Evolutionary conservation across 2,888 invertebrate genomes (phyloP).

Genomic region (Andrena minutula): DNA sequence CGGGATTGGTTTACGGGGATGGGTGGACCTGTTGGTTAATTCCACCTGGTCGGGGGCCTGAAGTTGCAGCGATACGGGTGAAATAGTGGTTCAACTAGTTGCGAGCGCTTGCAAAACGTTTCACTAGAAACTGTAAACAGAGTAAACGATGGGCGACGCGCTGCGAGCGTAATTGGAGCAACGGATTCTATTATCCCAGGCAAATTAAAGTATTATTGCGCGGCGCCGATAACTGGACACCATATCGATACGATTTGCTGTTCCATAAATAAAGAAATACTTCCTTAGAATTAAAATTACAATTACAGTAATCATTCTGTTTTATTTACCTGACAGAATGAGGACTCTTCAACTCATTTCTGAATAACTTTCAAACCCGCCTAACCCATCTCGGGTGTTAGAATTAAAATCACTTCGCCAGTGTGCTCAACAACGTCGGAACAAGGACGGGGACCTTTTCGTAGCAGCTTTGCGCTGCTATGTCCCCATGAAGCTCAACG

Average conservation of each 20-base stretch:
- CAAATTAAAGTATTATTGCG: too few species aligned
- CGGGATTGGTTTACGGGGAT: conserved; percentile 41
- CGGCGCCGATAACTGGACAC: too few species aligned
- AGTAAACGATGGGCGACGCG: neutral
- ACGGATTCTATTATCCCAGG: neutral
- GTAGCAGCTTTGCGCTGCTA: neutral
- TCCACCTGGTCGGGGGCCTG: conserved; percentile 35
- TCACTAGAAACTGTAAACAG: neutral
- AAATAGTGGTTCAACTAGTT: conserved; percentile 12
- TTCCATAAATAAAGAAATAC: too few species aligned
- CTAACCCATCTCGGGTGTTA: neutral
- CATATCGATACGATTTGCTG: too few species aligned
- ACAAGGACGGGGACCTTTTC: conserved; percentile 19
- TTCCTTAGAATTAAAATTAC: neutral
- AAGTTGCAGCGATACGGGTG: conserved; percentile 56
- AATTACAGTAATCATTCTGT: neutral
- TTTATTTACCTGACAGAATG: neutral
- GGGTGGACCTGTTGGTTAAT: conserved; percentile 24
- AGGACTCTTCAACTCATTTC: neutral
- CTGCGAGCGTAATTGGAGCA: neutral
- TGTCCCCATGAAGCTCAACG: conserved; percentile 31
- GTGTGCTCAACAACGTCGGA: neutral
- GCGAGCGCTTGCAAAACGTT: neutral
- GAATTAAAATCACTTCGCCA: conserved; percentile 35
- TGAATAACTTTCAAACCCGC: neutral